phyloP scores from a whole-genome alignment of 2,888 invertebrate genomes.

The Stramonita haemastoma region DNA sequence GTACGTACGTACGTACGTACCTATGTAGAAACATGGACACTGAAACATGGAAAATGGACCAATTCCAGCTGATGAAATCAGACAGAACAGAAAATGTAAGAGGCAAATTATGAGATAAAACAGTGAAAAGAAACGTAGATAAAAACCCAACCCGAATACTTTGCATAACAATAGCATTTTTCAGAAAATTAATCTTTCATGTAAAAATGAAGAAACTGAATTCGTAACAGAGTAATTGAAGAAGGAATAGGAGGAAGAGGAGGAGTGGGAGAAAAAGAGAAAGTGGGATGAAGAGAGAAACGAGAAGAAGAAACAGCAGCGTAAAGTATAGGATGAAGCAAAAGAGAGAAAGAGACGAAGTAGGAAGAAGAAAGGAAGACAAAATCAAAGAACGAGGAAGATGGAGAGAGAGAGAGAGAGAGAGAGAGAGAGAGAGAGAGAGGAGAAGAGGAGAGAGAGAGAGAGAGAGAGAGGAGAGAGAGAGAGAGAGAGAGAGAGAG shows the following conservation, averaged over 20 bases:
- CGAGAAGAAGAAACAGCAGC: neutral
- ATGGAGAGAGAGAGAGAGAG: neutral
- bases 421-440: neutral
- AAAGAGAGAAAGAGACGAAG: slow-evolving; percentile 1
- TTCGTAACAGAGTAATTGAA: neutral
- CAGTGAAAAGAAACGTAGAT: too few species aligned
- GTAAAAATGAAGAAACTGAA: too few species aligned
- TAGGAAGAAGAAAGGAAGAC: neutral
- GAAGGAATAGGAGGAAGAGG: neutral
- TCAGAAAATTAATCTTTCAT: too few species aligned
- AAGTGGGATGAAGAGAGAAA: neutral
- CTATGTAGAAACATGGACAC: neutral
- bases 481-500: too few species aligned
- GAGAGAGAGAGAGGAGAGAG: neutral
- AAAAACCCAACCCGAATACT: too few species aligned
- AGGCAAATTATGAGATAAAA: too few species aligned
- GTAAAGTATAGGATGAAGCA: neutral
- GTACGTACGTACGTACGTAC: neutral
- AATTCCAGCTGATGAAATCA: too few species aligned
- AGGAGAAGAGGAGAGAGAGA: neutral
- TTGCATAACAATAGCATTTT: too few species aligned
- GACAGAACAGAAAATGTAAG: too few species aligned
- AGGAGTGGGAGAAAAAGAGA: neutral
- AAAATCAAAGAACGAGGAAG: neutral
- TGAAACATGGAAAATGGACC: too few species aligned